Conservation (phyloP, 92 coral and sea anemone species). For the Epizoanthus ramosus region DNA sequence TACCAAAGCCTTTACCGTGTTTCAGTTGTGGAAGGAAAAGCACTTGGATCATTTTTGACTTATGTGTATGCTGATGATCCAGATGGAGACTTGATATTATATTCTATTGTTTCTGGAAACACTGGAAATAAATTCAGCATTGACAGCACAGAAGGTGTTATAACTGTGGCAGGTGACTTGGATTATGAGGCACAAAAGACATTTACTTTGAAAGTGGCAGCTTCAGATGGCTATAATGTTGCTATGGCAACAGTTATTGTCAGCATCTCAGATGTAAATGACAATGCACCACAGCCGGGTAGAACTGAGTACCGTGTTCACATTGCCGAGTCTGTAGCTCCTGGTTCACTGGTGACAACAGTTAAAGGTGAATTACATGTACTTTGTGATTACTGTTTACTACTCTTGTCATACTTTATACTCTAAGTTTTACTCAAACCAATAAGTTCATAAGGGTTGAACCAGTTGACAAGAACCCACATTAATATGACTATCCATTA, state of each 20-base stretch:
- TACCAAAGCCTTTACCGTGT: slow-evolving; percentile 17
- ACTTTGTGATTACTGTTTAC: not conserved
- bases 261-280: slow-evolving; percentile 74
- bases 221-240: slow-evolving; percentile 76
- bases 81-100: slow-evolving; percentile 60
- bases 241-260: slow-evolving; percentile 64
- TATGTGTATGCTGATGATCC: slow-evolving; percentile 60
- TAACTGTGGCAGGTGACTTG: slow-evolving; percentile 66
- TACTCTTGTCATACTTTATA: too few species aligned
- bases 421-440: not conserved
- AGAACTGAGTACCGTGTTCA: slow-evolving; percentile 83
- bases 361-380: slow-evolving; percentile 88
- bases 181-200: slow-evolving; percentile 70
- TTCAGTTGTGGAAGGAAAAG: slow-evolving; percentile 63
- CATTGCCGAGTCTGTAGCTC: slow-evolving; percentile 67
- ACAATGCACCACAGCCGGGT: slow-evolving; percentile 87
- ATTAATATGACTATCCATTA: too few species aligned
- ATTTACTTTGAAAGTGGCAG: slow-evolving; percentile 64
- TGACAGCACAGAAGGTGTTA: slow-evolving; percentile 47
- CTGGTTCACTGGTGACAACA: slow-evolving; percentile 72
- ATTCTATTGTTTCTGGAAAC: slow-evolving; percentile 77
- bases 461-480: too few species aligned
- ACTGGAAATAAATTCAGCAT: slow-evolving; percentile 75
- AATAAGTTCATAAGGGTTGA: too few species aligned
- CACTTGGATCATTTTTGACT: slow-evolving; percentile 59